phyloP scores from a whole-genome alignment of 2,888 invertebrate species.

The Cryptocephalus primarius region DNA sequence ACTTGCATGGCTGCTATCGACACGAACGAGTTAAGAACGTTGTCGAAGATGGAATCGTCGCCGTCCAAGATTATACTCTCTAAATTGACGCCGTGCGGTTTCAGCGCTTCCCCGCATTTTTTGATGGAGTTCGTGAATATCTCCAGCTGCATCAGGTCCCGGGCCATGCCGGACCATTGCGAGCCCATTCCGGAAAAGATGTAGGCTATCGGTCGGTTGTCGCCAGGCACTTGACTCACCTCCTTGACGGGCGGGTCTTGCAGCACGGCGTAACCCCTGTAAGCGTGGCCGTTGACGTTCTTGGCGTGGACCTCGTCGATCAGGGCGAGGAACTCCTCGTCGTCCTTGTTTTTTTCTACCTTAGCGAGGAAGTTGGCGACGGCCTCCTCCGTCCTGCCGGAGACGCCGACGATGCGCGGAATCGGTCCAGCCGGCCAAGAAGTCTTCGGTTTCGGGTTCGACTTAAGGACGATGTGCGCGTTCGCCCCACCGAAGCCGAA shows the following conservation, averaged over 20 bases:
- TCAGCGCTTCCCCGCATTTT: conserved; percentile 64
- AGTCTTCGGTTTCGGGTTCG: conserved; percentile 60
- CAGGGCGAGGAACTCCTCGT: conserved; percentile 66
- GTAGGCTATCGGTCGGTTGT: conserved; percentile 81
- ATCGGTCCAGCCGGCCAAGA: conserved; percentile 44
- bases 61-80: conserved; percentile 66
- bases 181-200: conserved; percentile 98
- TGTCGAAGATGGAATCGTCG: conserved; percentile 67
- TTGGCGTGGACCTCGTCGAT: conserved; percentile 62
- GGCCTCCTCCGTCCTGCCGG: conserved; percentile 78
- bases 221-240: conserved; percentile 39
- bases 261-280: conserved; percentile 70
- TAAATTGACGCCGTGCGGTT: conserved; percentile 74
- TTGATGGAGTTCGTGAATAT: conserved; percentile 69
- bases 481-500: conserved; percentile 98
- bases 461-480: conserved; percentile 78
- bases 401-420: conserved; percentile 63
- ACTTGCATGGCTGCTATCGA: conserved; percentile 95
- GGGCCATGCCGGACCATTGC: conserved; percentile 96
- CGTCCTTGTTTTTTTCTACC: conserved; percentile 47
- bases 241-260: conserved; percentile 43
- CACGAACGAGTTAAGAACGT: conserved; percentile 82
- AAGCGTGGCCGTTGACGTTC: conserved; percentile 64
- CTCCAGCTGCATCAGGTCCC: conserved; percentile 72
- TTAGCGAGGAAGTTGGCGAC: conserved; percentile 55